Evolutionary conservation across 2,797 vertebrate species (phyloP).

Genomic region (Botia kubotai): DNA sequence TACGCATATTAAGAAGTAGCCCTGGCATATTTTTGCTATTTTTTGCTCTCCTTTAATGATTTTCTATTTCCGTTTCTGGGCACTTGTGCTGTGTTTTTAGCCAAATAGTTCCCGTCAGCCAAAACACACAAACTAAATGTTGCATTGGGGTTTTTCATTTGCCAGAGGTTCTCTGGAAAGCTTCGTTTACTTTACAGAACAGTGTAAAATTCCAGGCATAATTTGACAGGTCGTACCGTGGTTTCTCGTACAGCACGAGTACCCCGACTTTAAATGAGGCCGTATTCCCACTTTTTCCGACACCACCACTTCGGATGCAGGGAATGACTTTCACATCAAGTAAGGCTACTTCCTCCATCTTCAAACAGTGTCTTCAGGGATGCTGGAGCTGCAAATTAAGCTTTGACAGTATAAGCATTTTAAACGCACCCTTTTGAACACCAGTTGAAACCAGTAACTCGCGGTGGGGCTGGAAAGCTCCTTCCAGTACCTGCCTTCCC

Average conservation of each 20-base stretch:
- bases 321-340: constrained; percentile 14
- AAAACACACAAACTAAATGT: not conserved
- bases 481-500: constrained; percentile 3
- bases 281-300: constrained; percentile 12
- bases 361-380: constrained; percentile 31
- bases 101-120: not conserved
- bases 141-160: not conserved
- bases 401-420: constrained; percentile 24
- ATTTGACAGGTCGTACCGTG: not conserved
- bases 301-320: not conserved
- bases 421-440: constrained; percentile 28
- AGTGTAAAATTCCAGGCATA: not conserved
- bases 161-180: not conserved
- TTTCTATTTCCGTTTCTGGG: not conserved
- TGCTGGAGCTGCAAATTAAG: constrained; percentile 2
- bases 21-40: not conserved
- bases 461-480: not conserved
- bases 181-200: not conserved
- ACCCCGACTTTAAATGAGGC: constrained; percentile 22
- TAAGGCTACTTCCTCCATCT: constrained; percentile 26
- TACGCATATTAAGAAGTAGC: not conserved
- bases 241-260: no score
- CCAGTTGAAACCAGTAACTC: constrained; percentile 15
- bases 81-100: not conserved
- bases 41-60: not conserved